Conservation (phyloP, 2,113 vertebrate species). For the Chaetodon trifascialis region DNA sequence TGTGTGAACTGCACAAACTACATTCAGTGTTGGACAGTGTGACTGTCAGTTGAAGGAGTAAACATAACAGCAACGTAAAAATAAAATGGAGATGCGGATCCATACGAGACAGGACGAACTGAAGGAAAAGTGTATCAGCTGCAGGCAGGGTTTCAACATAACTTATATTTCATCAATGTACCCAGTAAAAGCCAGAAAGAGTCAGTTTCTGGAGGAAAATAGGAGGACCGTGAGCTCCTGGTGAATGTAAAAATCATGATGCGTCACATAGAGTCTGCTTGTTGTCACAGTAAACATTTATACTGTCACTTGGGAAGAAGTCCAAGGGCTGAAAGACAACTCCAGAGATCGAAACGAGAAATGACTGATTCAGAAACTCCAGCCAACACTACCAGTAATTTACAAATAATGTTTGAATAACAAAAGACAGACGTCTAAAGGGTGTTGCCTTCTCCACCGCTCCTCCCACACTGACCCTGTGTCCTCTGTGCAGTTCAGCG, state of each 20-base stretch:
- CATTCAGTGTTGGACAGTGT: background rate
- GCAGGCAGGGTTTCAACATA: too few species aligned
- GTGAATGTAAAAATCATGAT: background rate
- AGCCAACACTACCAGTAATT: background rate
- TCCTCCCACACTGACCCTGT: background rate
- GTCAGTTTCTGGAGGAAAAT: too few species aligned
- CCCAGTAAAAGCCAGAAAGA: too few species aligned
- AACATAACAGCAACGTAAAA: too few species aligned
- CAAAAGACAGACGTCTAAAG: background rate
- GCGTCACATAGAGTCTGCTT: background rate
- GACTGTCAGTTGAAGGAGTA: background rate
- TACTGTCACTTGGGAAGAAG: background rate
- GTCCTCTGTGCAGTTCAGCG: background rate
- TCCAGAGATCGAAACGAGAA: background rate
- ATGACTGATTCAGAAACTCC: background rate
- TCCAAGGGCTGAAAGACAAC: background rate
- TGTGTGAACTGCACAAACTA: background rate
- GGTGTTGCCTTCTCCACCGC: too few species aligned
- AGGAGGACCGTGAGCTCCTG: background rate
- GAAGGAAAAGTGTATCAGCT: background rate
- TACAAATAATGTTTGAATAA: background rate
- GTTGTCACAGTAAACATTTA: background rate
- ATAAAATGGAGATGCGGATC: background rate
- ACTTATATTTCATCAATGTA: too few species aligned
- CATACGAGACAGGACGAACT: background rate